These are phyloP conservation scores for Dinomys branickii DNA, from an alignment of 2,113 vertebrate genomes.

Conservation along the genomic window DNA sequence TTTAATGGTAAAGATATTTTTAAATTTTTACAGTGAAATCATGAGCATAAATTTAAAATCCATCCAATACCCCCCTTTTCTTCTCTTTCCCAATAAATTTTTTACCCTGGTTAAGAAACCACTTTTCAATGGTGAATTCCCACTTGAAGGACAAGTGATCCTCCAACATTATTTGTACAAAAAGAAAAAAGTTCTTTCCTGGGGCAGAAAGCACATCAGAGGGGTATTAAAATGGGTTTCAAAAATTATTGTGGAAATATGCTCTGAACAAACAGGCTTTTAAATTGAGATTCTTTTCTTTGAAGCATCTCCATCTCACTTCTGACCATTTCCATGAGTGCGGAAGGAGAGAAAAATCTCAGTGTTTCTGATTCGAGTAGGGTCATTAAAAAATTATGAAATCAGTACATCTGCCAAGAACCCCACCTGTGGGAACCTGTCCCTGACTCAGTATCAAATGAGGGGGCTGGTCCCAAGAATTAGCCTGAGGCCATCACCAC, in stretches of 20 bases:
- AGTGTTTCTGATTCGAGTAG: not conserved
- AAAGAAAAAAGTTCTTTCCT: not conserved
- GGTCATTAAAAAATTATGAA: not conserved
- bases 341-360: not conserved
- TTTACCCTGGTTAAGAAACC: not conserved
- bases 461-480: not conserved
- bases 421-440: not conserved
- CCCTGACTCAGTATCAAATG: not conserved
- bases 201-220: not conserved
- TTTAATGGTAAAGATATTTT: not conserved
- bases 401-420: not conserved
- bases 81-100: not conserved
- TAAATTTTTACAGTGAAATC: not conserved
- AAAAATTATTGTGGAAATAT: not conserved
- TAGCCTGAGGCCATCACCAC: not conserved
- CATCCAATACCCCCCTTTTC: not conserved
- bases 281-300: not conserved
- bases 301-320: not conserved
- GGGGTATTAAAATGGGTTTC: not conserved
- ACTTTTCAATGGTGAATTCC: not conserved
- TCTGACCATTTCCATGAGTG: not conserved
- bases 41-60: not conserved
- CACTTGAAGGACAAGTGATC: not conserved
- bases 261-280: not conserved
- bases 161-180: not conserved